Base-by-base conservation (phyloP, 2,113 vertebrate genomes). In the Gasterosteus aculeatus region DNA sequence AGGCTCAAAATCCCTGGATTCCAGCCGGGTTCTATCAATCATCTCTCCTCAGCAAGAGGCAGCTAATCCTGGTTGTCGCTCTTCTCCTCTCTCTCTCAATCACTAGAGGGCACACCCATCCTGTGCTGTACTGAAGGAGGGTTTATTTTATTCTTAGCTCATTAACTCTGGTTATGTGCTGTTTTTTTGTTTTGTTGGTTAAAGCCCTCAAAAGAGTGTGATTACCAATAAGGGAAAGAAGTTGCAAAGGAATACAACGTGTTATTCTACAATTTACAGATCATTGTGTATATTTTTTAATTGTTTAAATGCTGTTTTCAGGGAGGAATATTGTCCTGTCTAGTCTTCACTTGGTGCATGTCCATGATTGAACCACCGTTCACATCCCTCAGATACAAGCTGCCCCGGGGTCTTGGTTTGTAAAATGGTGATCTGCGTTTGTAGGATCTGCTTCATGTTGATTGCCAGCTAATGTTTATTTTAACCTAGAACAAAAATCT, bases 171-270 rank as follows among this genome's bases (percentile, higher is more conserved):
- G 5, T 67, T 18, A 10, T 67, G 16, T 44, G 7, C 65, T 3
- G 2, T 31, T 26, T 31, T 31, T 31, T 31, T 65, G n/a, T 42
- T 73, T 65, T 63, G 8, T 57, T 29, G 12, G 10, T 33, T 70
- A 78, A 73, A 96, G 95, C 91, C 60, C 75, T 93, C 3, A 93
- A 89, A 82, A 94, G 71, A 96, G 73, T 95, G 95, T 69, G 93
- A 63, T 68, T 95, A 95, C 68, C 96, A 96, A 76, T 94, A 91
- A 67, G 95, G 94, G 4, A 91, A 33, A 90, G 89, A 93, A 47
- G 67, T 95, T 26, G 81, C 87, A 53, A 93, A 91, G 2, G 93
- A 75, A 95, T 49, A 12, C 0, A 1, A 22, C 47, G 22, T 22
- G 18, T 54, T 47, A 7, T 5, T 35, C 0, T 42, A 33, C 15